A percentile compares a stretch with the other conserved stretches of the same genome.
Evolutionary conservation across 1,140 invertebrate genomes (phyloP).

Genomic region (Ruditapes philippinarum): DNA sequence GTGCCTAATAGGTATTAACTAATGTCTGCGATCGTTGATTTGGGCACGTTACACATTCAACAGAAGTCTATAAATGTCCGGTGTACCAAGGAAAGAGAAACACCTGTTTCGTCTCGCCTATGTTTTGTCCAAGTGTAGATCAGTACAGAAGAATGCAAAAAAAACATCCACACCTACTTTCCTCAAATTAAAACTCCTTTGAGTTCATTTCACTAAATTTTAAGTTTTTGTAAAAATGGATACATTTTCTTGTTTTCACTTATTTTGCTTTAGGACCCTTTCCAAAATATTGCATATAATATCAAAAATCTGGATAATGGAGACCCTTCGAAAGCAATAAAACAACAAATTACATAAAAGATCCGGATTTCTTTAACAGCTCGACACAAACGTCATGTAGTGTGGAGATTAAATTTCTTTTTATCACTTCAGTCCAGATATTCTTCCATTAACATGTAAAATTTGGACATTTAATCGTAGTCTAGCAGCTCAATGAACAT

Average conservation of each 20-base stretch:
- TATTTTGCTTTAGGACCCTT: no score
- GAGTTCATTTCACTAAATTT: no score
- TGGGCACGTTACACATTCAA: background rate
- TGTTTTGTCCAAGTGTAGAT: background rate
- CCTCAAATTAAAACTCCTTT: no score
- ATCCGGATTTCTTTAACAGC: no score
- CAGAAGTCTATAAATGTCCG: constrained; percentile 9
- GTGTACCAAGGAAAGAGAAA: background rate
- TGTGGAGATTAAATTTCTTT: background rate
- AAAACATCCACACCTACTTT: no score
- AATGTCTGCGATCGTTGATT: background rate
- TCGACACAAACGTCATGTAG: no score
- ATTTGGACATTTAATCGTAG: background rate
- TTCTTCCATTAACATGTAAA: background rate
- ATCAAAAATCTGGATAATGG: no score
- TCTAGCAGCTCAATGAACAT: background rate
- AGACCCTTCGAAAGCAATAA: no score
- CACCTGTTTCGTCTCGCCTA: background rate
- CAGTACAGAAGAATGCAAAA: background rate
- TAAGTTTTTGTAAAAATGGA: no score
- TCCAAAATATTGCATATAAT: no score
- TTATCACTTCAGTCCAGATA: background rate
- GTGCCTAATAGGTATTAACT: background rate
- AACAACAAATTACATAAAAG: no score
- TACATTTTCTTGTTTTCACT: no score